A percentile compares a stretch with the other conserved stretches of the same genome.
Evolutionary conservation across 2,113 vertebrate genomes (phyloP).

Genomic region (Carassius gibelio): DNA sequence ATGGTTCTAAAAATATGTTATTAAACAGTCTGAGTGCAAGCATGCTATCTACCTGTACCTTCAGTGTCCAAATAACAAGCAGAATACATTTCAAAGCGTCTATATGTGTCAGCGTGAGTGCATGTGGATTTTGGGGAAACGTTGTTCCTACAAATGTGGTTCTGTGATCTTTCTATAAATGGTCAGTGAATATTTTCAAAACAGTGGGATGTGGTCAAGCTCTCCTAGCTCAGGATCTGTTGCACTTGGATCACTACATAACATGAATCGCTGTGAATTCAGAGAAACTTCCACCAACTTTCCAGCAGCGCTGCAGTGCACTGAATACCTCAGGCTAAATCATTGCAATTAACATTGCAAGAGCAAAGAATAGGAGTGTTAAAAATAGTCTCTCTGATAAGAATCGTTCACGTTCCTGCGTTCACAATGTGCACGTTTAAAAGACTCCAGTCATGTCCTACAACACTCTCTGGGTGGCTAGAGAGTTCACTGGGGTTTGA

Average conservation of each 20-base stretch:
- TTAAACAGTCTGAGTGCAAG: background rate
- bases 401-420: background rate
- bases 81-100: background rate
- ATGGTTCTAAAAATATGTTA: background rate
- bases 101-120: background rate
- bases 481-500: background rate
- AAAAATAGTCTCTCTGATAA: slow-evolving; percentile 44
- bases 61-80: background rate
- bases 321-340: slow-evolving; percentile 8
- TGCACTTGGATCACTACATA: background rate
- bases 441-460: background rate
- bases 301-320: slow-evolving; percentile 1
- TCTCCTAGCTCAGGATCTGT: background rate
- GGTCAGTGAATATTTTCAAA: slow-evolving; percentile 16
- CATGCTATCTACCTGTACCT: background rate
- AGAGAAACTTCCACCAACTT: slow-evolving; percentile 17
- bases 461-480: background rate
- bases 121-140: background rate
- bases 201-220: slow-evolving; percentile 7
- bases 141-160: background rate
- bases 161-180: slow-evolving; percentile 28
- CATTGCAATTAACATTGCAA: slow-evolving; percentile 24
- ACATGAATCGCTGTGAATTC: background rate
- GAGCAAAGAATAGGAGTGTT: slow-evolving; percentile 4
- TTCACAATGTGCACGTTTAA: background rate